Evolutionary conservation across 53 echinoderm and acorn worm genomes (phyloP).

Genomic region (Patiria pectinifera): DNA sequence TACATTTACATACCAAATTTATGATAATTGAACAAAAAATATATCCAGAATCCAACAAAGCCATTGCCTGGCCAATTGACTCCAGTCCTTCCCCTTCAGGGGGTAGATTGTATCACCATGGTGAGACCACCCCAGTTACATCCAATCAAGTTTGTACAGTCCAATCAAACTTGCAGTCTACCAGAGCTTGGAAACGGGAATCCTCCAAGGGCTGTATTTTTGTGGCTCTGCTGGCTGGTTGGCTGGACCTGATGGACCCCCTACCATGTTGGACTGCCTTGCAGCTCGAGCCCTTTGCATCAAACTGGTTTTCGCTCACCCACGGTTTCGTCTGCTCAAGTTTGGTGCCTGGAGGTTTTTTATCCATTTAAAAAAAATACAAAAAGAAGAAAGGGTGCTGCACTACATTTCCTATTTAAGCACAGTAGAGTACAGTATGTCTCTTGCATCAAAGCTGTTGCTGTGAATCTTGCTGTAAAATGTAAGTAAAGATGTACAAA

Average conservation of each 20-base stretch:
- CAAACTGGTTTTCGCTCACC: not conserved
- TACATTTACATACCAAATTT: not conserved
- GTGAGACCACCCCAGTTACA: not conserved
- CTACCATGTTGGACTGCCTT: not conserved
- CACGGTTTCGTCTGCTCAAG: not conserved
- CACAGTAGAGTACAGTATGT: not conserved
- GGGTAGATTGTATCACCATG: slow-evolving; percentile 5
- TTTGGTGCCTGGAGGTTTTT: not conserved
- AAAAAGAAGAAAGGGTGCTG: not conserved
- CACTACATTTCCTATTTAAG: not conserved
- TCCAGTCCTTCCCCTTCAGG: not conserved
- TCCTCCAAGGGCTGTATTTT: not conserved
- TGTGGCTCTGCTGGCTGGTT: slow-evolving; percentile 1
- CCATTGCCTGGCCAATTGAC: not conserved
- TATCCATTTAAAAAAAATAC: not conserved
- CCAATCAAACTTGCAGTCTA: not conserved
- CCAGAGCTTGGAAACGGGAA: not conserved
- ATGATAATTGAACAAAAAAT: not conserved
- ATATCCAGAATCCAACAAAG: not conserved
- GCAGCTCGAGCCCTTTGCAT: not conserved
- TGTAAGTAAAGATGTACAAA: not conserved
- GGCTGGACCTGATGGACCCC: slow-evolving; percentile 1
- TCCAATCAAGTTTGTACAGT: not conserved
- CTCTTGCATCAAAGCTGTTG: not conserved
- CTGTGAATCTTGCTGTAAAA: not conserved